Base-by-base conservation (phyloP, 2,888 invertebrate species). In the Xylophagus ater region DNA sequence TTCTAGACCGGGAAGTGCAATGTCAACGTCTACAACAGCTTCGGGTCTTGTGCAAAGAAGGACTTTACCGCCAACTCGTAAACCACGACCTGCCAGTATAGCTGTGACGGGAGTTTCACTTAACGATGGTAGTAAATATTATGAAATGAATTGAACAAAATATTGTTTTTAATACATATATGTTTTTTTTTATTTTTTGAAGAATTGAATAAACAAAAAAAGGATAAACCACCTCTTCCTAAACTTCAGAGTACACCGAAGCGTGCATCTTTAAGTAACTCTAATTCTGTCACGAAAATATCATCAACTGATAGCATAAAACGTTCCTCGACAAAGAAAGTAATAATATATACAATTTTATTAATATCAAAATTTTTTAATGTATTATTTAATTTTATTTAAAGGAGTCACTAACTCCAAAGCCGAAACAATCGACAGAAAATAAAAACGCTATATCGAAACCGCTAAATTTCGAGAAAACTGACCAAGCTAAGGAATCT, bases 1-100 rank as follows among this genome's bases (percentile, higher is more conserved):
- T 46, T 88, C 88, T 52, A 74, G 89, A 61, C 89, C 89, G 47
- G 82, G 81, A 63, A 87, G 87, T 69, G 85, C 89, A 52, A 74
- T 89, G 72, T 87, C 82, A 60, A 62, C 72, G 70, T 81, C 81
- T 60, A 73, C 74, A 58, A 73, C 77, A 55, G 70, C 74, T 46
- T 66, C 72, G 29, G 72, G 71, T 51, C 65, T 69, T 41, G 66
- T 74, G 46, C 72, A 80, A 54, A 70, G 76, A 54, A 71, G 72
- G 53, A 73, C 72, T 56, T 67, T 72, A 18, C 58, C 57, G 56
- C 71, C 70, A 53, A 70, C 74, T 43, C 74, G 76, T 60, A 80
- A 77, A 64, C 86, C 78, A 55, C 75, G 85, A 47, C 85, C 86
- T 51, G 77, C 77, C 54, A 84, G 83, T 66, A 85, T 86, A 60